A percentile compares a stretch with the other conserved stretches of the same genome.
These are phyloP conservation scores for Gryllus bimaculatus DNA, from an alignment of 1,140 invertebrate genomes.

Conservation along the genomic window DNA sequence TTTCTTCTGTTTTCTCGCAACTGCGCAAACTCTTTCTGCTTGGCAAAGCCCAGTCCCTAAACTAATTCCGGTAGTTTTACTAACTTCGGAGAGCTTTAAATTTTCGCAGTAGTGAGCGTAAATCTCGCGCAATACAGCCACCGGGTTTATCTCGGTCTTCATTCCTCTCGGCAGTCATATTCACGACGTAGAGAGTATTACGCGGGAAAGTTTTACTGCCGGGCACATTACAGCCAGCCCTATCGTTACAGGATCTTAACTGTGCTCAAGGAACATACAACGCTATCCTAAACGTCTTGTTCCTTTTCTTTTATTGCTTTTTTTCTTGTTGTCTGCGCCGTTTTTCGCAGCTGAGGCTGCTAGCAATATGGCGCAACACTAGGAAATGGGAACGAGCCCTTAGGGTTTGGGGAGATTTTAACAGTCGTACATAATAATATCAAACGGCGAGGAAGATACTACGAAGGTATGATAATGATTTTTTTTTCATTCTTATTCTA, in stretches of 20 bases:
- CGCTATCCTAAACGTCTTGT: neutral
- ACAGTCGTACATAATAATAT: too few relatives aligned
- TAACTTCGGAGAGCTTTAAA: neutral
- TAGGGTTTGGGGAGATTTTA: too few relatives aligned
- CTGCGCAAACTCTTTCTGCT: neutral
- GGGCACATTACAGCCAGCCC: neutral
- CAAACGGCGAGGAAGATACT: too few relatives aligned
- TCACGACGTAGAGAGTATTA: neutral
- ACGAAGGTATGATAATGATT: too few relatives aligned
- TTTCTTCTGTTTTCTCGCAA: neutral
- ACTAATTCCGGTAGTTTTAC: neutral
- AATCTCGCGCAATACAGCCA: neutral
- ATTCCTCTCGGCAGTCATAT: neutral
- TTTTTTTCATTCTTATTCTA: too few relatives aligned
- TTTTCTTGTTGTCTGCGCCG: neutral
- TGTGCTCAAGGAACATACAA: neutral
- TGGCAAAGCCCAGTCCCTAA: neutral
- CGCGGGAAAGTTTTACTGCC: neutral
- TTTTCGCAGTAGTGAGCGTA: neutral
- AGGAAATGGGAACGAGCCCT: too few relatives aligned
- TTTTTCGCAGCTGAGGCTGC: neutral
- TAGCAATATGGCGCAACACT: neutral
- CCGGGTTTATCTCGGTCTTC: neutral
- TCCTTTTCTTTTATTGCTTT: neutral
- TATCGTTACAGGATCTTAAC: neutral